Evolutionary conservation across 2,113 vertebrate species (phyloP).

Genomic region (Syngnathus scovelli): DNA sequence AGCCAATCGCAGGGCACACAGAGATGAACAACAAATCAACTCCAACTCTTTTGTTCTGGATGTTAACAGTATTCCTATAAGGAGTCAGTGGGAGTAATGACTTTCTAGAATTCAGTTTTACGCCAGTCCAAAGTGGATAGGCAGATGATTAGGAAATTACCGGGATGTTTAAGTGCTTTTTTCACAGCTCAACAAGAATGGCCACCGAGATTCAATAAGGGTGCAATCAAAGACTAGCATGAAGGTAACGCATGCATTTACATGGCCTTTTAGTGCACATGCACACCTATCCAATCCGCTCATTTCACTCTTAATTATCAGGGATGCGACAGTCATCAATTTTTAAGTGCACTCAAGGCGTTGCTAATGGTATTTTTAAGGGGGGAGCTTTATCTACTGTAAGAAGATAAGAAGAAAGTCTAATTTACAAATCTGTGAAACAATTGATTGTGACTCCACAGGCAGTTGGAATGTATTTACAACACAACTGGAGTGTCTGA

Average conservation of each 20-base stretch:
- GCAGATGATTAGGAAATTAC: slow-evolving; percentile 38
- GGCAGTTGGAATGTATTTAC: slow-evolving; percentile 58
- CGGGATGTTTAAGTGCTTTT: slow-evolving; percentile 35
- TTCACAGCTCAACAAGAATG: slow-evolving; percentile 52
- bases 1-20: too few species aligned
- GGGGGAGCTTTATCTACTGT: slow-evolving; percentile 59
- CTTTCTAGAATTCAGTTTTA: slow-evolving; percentile 42
- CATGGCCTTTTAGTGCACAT: slow-evolving; percentile 10
- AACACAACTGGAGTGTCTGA: slow-evolving; percentile 48
- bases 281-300: slow-evolving; percentile 20
- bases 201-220: slow-evolving; percentile 30
- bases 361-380: slow-evolving; percentile 63
- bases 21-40: neutral
- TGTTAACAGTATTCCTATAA: slow-evolving; percentile 14
- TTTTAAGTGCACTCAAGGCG: slow-evolving; percentile 58
- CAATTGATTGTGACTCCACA: slow-evolving; percentile 51
- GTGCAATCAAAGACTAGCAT: slow-evolving; percentile 26
- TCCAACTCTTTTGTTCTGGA: neutral
- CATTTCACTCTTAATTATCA: slow-evolving; percentile 66
- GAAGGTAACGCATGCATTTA: slow-evolving; percentile 18
- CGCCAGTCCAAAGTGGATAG: slow-evolving; percentile 25
- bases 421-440: slow-evolving; percentile 55
- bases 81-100: slow-evolving; percentile 50
- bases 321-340: slow-evolving; percentile 53
- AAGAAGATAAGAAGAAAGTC: slow-evolving; percentile 58